Base-by-base conservation (phyloP, 1,140 invertebrate genomes). In the Drepana arcuata region DNA sequence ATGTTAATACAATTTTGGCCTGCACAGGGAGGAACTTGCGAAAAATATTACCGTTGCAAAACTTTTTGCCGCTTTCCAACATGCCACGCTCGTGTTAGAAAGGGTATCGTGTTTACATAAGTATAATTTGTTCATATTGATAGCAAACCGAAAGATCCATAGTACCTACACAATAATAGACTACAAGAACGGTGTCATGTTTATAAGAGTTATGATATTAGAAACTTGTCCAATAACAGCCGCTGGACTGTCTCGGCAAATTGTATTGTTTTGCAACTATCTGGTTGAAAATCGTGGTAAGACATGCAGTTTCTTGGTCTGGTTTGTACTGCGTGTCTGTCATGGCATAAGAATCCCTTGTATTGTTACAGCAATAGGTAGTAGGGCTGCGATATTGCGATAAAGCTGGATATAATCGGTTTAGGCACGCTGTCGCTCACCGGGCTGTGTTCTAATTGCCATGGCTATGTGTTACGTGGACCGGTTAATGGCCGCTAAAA, bases 341-440 rank as follows among this genome's bases (percentile, higher is more conserved):
- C 69, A 74, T 67, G 59, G 50, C 41, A 41, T 35, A 51, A 60
- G 67, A 60, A 74, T 78, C 59, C 54, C 52, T 44, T 37, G 54
- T 57, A 59, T 64, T 70, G 56, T 66, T 56, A 43, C 31, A n/a
- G n/a, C n/a, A n/a, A n/a, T 38, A 39, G 38, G 46, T 30, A 16
- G 39, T 44, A 38, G 48, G 35, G 34, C 43, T 36, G 52, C 48
- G 61, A 64, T 73, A 44, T 59, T 39, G 49, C 50, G 65, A 71
- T 69, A 74, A 62, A 54, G 55, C 49, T 60, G 47, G 50, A 49
- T 58, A 60, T 77, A 77, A 80, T 77, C 68, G 55, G 56, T 60
- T 80, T 77, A 71, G 64, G 50, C 56, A 74, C 65, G 65, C 66
- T 71, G 66, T 75, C 72, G 63, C 59, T 77, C 65, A 75, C 51